A percentile compares a stretch with the other conserved stretches of the same genome.
Evolutionary conservation across 2,888 invertebrate genomes (phyloP).

Genomic region (Cheilosia scutellata): DNA sequence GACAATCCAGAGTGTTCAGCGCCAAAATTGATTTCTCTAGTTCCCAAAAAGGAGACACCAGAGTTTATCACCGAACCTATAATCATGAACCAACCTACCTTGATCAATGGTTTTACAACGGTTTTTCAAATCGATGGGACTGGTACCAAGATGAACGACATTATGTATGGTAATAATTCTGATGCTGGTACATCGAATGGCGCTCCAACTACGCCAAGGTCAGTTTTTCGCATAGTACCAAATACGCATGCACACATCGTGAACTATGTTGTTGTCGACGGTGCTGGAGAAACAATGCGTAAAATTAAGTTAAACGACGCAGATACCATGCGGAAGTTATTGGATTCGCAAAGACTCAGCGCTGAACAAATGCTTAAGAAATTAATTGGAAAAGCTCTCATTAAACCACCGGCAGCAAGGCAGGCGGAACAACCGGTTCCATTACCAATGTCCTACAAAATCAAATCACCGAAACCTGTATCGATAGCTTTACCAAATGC

Average conservation of each 20-base stretch:
- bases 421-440: slow-evolving; percentile 7
- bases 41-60: slow-evolving; percentile 80
- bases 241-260: slow-evolving; percentile 83
- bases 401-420: slow-evolving; percentile 43
- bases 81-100: slow-evolving; percentile 80
- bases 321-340: slow-evolving; percentile 80
- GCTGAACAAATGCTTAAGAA: slow-evolving; percentile 81
- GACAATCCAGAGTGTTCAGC: slow-evolving; percentile 79
- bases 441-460: background rate
- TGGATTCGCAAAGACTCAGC: slow-evolving; percentile 81
- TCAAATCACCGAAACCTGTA: background rate
- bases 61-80: slow-evolving; percentile 81
- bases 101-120: slow-evolving; percentile 82
- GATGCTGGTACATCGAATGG: background rate
- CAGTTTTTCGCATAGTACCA: slow-evolving; percentile 82
- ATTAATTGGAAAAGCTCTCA: slow-evolving; percentile 77
- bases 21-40: slow-evolving; percentile 79
- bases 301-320: slow-evolving; percentile 81
- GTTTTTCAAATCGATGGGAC: slow-evolving; percentile 82
- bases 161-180: slow-evolving; percentile 77
- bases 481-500: background rate
- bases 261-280: slow-evolving; percentile 82
- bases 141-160: slow-evolving; percentile 79
- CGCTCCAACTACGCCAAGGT: slow-evolving; percentile 54
- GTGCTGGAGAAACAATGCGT: slow-evolving; percentile 80